phyloP scores from a whole-genome alignment of 2,113 vertebrate genomes.

The Oryzias javanicus region DNA sequence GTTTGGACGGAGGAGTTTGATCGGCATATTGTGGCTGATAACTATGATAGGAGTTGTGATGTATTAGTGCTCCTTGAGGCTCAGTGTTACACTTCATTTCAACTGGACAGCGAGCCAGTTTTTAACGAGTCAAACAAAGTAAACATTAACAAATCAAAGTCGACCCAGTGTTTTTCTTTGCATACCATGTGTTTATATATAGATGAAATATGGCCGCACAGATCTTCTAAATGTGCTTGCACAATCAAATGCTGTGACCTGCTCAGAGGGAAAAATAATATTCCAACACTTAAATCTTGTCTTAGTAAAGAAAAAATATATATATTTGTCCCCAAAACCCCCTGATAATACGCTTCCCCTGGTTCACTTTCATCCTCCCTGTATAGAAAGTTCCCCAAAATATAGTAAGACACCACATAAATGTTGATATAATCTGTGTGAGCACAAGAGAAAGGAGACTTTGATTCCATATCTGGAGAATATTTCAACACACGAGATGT shows the following conservation, averaged over 20 bases:
- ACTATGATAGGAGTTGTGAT: slow-evolving; percentile 1
- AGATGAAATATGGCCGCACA: slow-evolving; percentile 1
- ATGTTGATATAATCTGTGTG: slow-evolving; percentile 64
- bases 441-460: slow-evolving; percentile 56
- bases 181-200: slow-evolving; percentile 6
- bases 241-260: slow-evolving; percentile 5
- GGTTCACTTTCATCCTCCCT: slow-evolving; percentile 41
- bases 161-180: slow-evolving; percentile 2
- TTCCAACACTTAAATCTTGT: background rate
- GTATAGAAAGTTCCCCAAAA: slow-evolving; percentile 53
- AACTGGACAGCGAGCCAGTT: background rate
- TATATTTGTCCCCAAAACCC: background rate
- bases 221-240: slow-evolving; percentile 1
- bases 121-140: slow-evolving; percentile 5
- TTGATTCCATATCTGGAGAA: slow-evolving; percentile 46
- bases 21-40: slow-evolving; percentile 1
- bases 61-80: background rate
- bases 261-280: background rate
- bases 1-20: slow-evolving; percentile 1
- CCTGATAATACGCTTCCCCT: slow-evolving; percentile 28
- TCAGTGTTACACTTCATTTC: background rate
- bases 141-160: slow-evolving; percentile 4
- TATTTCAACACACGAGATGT: slow-evolving; percentile 62
- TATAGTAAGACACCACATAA: slow-evolving; percentile 44
- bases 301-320: slow-evolving; percentile 10